phyloP scores from a whole-genome alignment of 2,888 invertebrate species.

The Leptopilina drosophilae region DNA sequence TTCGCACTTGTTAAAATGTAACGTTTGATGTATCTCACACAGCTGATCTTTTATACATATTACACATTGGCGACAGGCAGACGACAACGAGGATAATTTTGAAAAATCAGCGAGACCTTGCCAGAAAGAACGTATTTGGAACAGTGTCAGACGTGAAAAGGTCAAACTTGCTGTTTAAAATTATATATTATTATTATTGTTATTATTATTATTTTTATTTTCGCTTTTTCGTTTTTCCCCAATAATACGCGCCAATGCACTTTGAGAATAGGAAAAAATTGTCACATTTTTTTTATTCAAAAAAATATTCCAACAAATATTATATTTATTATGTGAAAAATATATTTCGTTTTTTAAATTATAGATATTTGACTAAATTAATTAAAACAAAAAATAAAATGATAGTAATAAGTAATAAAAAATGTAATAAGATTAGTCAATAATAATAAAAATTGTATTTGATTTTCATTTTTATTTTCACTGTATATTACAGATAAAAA shows the following conservation, averaged over 20 bases:
- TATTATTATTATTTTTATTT: not conserved
- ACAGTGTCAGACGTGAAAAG: constrained; percentile 16
- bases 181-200: not conserved
- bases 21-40: constrained; percentile 21
- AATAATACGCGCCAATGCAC: not conserved
- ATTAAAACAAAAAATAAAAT: too few species aligned
- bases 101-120: constrained; percentile 22
- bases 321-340: too few species aligned
- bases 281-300: not conserved
- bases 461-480: too few species aligned
- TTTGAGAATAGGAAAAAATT: not conserved
- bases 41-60: constrained; percentile 17
- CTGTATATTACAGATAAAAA: too few species aligned
- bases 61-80: constrained; percentile 27
- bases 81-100: constrained; percentile 13
- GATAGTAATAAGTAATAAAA: too few species aligned
- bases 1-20: constrained; percentile 19
- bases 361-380: too few species aligned
- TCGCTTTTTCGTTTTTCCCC: not conserved
- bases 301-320: not conserved
- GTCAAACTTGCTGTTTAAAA: not conserved
- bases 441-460: too few species aligned
- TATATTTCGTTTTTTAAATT: too few species aligned
- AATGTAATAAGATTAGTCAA: too few species aligned
- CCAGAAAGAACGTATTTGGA: constrained; percentile 22